Evolutionary conservation across 1,140 invertebrate genomes (phyloP).

Genomic region (Sarcophaga bullata): DNA sequence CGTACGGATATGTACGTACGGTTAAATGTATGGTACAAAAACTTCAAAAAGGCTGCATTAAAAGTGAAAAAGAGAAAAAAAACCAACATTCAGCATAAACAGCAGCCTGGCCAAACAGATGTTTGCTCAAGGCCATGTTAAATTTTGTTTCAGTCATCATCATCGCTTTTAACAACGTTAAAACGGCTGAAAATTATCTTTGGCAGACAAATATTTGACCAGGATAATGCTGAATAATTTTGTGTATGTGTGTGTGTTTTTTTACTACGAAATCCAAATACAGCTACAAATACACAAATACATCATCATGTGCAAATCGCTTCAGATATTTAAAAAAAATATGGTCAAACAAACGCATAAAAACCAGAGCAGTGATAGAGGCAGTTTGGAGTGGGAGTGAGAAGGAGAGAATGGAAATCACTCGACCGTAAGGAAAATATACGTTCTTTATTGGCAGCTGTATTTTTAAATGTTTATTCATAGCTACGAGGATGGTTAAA

Average conservation of each 20-base stretch:
- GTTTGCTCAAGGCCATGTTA: conserved; percentile 20
- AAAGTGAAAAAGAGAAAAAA: too few species aligned
- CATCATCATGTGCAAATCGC: too few species aligned
- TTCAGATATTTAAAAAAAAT: too few species aligned
- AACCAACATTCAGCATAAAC: too few species aligned
- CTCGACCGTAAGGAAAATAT: too few species aligned
- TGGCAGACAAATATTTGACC: conserved; percentile 23
- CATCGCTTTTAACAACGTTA: not conserved
- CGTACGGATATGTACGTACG: not conserved
- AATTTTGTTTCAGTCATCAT: not conserved
- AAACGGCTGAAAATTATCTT: not conserved
- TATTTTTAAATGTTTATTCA: too few species aligned
- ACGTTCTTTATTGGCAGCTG: too few species aligned
- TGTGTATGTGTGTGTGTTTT: not conserved
- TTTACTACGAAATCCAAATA: not conserved
- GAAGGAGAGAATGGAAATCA: too few species aligned
- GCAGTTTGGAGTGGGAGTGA: too few species aligned
- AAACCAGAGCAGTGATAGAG: too few species aligned
- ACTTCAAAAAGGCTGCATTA: not conserved
- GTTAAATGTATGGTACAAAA: not conserved
- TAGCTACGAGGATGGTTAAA: too few species aligned
- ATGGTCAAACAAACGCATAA: too few species aligned
- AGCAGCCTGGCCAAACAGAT: not conserved
- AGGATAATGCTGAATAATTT: not conserved
- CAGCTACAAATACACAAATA: not conserved